These are phyloP conservation scores for Phocides pigmalion DNA, from an alignment of 1,140 invertebrate genomes.

Conservation along the genomic window DNA sequence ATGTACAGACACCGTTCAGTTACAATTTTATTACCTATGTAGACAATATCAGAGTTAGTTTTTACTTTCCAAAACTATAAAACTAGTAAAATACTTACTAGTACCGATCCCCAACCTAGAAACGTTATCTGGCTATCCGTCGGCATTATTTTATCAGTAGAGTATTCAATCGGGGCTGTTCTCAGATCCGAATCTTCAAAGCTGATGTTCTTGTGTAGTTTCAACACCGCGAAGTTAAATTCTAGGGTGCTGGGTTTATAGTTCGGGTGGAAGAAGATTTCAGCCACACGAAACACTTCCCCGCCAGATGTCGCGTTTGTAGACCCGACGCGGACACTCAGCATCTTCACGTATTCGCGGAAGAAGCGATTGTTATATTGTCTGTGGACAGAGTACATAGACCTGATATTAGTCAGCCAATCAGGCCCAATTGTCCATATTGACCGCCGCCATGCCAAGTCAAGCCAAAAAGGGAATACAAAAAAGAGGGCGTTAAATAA, in stretches of 20 bases:
- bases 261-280: slow-evolving; percentile 75
- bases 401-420: no score
- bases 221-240: slow-evolving; percentile 68
- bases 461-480: no score
- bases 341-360: slow-evolving; percentile 71
- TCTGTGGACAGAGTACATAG: slow-evolving; percentile 41
- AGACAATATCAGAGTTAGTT: no score
- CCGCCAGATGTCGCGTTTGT: slow-evolving; percentile 67
- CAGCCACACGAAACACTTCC: slow-evolving; percentile 55
- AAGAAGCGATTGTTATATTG: slow-evolving; percentile 77
- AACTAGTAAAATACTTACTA: slow-evolving; percentile 52
- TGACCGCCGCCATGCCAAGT: no score
- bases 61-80: not conserved
- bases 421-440: no score
- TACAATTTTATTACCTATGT: no score
- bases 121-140: slow-evolving; percentile 61
- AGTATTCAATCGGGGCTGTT: slow-evolving; percentile 47
- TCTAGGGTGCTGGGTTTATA: slow-evolving; percentile 69
- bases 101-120: slow-evolving; percentile 72
- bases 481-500: no score
- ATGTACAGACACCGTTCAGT: no score
- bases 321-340: slow-evolving; percentile 63
- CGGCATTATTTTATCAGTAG: slow-evolving; percentile 49
- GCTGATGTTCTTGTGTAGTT: slow-evolving; percentile 62
- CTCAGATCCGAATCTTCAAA: slow-evolving; percentile 37